Conservation (phyloP, 2,888 invertebrate genomes). For the Ophioninae sp. region DNA sequence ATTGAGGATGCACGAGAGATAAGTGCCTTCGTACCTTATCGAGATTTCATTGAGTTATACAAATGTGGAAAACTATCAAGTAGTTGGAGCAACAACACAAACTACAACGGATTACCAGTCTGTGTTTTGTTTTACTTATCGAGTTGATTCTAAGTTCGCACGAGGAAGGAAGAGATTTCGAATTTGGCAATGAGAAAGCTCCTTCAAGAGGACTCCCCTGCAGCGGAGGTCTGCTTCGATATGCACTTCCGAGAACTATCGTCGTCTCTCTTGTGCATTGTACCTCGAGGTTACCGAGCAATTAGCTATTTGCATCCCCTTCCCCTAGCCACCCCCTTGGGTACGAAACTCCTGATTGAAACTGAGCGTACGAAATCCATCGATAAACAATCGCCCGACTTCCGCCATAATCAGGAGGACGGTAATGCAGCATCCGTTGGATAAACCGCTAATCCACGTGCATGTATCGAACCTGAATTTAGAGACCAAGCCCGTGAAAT, state of each 20-base stretch:
- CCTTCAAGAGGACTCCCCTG: constrained; percentile 34
- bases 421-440: background rate
- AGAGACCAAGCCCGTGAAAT: too few species aligned
- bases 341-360: constrained; percentile 61
- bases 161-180: constrained; percentile 29
- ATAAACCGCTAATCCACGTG: too few species aligned
- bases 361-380: constrained; percentile 59
- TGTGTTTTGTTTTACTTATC: constrained; percentile 58
- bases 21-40: constrained; percentile 36
- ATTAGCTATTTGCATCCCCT: constrained; percentile 68
- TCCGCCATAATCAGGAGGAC: constrained; percentile 54
- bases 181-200: constrained; percentile 48
- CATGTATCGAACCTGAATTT: too few species aligned
- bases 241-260: constrained; percentile 20
- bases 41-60: constrained; percentile 35
- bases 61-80: constrained; percentile 46
- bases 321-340: constrained; percentile 2
- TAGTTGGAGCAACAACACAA: constrained; percentile 40
- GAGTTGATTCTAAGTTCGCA: constrained; percentile 41
- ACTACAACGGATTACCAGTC: constrained; percentile 54
- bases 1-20: constrained; percentile 21
- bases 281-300: constrained; percentile 52
- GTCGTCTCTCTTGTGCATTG: background rate
- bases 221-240: constrained; percentile 52
- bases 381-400: constrained; percentile 69